Evolutionary conservation across 2,888 invertebrate genomes (phyloP).

Genomic region (Epinotia nisella): DNA sequence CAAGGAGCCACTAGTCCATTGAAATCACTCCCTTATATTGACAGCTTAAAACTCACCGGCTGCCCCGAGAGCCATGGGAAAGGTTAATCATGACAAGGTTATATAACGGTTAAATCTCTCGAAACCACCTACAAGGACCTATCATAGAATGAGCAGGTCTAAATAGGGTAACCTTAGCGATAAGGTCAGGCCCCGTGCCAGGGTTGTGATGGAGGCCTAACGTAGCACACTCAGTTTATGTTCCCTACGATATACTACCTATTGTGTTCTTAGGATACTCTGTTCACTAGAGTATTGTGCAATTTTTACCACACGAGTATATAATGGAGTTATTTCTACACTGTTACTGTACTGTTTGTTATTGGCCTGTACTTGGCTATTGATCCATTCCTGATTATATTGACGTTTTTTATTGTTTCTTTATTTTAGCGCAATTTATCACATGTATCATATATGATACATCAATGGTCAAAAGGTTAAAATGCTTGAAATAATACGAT

Average conservation of each 20-base stretch:
- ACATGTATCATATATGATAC: constrained; percentile 8
- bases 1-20: too few species aligned
- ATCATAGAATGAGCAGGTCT: background rate
- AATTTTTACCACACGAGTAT: constrained; percentile 58
- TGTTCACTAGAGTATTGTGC: constrained; percentile 65
- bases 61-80: too few species aligned
- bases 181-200: constrained; percentile 55
- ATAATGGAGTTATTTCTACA: constrained; percentile 67
- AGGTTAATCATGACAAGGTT: background rate
- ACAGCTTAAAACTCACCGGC: too few species aligned
- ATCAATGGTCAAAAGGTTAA: background rate
- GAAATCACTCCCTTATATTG: too few species aligned
- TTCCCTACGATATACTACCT: constrained; percentile 74
- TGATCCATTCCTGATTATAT: constrained; percentile 53
- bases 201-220: constrained; percentile 84
- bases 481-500: background rate
- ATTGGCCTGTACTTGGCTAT: constrained; percentile 51
- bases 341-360: constrained; percentile 71
- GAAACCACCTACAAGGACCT: too few species aligned
- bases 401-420: background rate
- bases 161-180: background rate
- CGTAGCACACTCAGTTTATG: constrained; percentile 72
- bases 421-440: background rate
- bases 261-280: constrained; percentile 79
- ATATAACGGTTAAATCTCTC: background rate